Base-by-base conservation (phyloP, 1,140 invertebrate species). In the Brachionus sp. region DNA sequence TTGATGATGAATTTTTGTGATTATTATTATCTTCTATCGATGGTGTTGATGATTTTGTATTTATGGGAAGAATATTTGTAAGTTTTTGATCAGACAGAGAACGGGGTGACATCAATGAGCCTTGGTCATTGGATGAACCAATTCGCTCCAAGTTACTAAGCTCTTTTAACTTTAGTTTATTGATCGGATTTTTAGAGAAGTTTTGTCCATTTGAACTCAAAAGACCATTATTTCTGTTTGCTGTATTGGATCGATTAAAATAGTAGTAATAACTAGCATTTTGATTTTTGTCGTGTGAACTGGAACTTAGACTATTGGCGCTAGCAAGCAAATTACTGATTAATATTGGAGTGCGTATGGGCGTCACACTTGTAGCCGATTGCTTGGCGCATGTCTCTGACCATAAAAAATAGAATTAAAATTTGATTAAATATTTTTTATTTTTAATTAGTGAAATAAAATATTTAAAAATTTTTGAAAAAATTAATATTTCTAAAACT, bases 61-160 rank as follows among this genome's bases (percentile, higher is more conserved):
- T 68, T 12, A 35, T 35, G 16, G 66, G 35, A 5, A 39, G 33
- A 12, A 70, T 37, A 5, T 70, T 39, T 37, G 66, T 37, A 6
- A 39, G 3, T 33, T 70, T 70, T 70, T 70, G 66, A 9, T 70
- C 66, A 0, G 33, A 39, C 13, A 39, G 19, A 16, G 66, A 66
- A 7, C 29, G 64, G 5, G 64, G 66, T 4, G 64, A 68, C 16
- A 39, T 16, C 16, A 39, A 33, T 39, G 6, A 35, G n/a, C 37
- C 66, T 37, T 70, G 66, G 29, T 37, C 16, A 39, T 39, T 70
- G 3, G 50, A 57, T 23, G 50, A 57, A 19, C 66, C 66, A 39
- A 70, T 37, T 37, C 66, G 35, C 37, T 70, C 66, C 16, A 70
- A 70, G 9, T 70, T 70, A 70, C 66, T 70, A n/a, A 70, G 19